phyloP scores from a whole-genome alignment of 1,140 invertebrate genomes.

The Papilio aristodemus region DNA sequence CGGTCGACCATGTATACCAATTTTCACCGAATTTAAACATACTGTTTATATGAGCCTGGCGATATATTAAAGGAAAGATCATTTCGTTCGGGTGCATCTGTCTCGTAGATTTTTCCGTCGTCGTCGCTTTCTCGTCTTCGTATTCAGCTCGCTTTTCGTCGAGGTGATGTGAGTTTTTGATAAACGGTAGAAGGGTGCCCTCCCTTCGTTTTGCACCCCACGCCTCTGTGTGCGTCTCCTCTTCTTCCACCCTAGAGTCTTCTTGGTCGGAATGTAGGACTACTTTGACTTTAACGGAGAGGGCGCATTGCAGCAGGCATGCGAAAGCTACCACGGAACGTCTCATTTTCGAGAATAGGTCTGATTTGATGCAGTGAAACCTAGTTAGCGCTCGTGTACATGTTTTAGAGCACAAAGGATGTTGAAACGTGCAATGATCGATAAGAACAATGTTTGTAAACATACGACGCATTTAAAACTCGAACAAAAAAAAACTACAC shows the following conservation, averaged over 20 bases:
- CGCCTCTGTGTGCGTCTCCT: constrained; percentile 54
- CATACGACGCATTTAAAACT: constrained; percentile 28
- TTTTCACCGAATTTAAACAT: constrained; percentile 75
- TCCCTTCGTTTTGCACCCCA: constrained; percentile 54
- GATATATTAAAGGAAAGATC: constrained; percentile 68
- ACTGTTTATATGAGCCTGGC: constrained; percentile 65
- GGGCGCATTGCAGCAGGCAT: constrained; percentile 42
- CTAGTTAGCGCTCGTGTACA: constrained; percentile 16
- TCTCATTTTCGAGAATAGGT: constrained; percentile 33
- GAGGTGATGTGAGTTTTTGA: constrained; percentile 48
- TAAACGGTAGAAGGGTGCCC: constrained; percentile 54
- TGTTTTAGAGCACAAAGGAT: constrained; percentile 45
- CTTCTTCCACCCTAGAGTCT: constrained; percentile 63
- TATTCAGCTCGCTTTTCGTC: constrained; percentile 49
- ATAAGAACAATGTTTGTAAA: constrained; percentile 63
- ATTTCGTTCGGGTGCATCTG: constrained; percentile 66
- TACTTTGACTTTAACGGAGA: constrained; percentile 69
- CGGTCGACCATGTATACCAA: constrained; percentile 72
- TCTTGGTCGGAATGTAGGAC: constrained; percentile 69
- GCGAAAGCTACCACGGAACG: constrained; percentile 28
- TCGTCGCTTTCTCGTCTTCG: constrained; percentile 54
- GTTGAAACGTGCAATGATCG: constrained; percentile 46
- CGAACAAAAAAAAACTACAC: background rate
- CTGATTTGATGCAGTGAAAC: constrained; percentile 25
- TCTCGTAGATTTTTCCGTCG: constrained; percentile 52